phyloP scores from a whole-genome alignment of 2,888 invertebrate genomes.

The Protophormia terraenovae region DNA sequence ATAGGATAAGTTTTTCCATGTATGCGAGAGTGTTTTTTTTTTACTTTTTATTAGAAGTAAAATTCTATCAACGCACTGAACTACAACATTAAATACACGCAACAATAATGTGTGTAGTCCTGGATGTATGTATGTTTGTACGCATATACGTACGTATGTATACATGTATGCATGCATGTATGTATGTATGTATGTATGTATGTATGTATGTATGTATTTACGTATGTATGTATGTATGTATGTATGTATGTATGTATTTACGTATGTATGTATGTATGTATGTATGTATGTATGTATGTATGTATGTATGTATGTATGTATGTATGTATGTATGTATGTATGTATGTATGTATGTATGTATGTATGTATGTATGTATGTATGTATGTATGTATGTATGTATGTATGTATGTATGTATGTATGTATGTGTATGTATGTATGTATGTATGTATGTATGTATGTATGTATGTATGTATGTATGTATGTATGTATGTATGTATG shows the following conservation, averaged over 20 bases:
- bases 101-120: too few species aligned
- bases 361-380: neutral
- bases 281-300: neutral
- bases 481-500: neutral
- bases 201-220: too few species aligned
- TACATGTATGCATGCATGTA: neutral
- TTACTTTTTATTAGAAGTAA: neutral
- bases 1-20: constrained; percentile 34
- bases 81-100: neutral
- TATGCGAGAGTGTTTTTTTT: neutral
- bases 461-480: neutral
- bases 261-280: neutral
- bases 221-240: too few species aligned
- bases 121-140: too few species aligned
- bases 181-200: neutral
- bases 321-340: too few species aligned
- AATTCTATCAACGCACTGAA: constrained; percentile 13
- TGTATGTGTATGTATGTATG: too few species aligned
- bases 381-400: neutral
- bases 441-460: too few species aligned
- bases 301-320: neutral
- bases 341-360: neutral
- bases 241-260: too few species aligned
- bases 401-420: too few species aligned
- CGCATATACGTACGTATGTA: too few species aligned